A percentile compares a stretch with the other conserved stretches of the same genome.
phyloP scores from a whole-genome alignment of 2,888 invertebrate species.

The Coremacera marginata region DNA sequence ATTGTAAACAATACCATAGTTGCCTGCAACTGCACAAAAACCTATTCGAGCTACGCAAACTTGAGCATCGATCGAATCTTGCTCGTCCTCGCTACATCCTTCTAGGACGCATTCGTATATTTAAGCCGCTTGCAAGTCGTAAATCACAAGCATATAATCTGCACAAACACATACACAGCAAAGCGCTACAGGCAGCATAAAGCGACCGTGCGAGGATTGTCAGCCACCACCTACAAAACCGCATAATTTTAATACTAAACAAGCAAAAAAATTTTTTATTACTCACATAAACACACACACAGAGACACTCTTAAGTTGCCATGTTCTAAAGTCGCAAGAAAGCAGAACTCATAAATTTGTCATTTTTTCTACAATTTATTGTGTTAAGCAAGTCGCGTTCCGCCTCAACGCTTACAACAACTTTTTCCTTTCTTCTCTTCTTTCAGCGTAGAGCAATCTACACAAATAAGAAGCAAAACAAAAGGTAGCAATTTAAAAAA shows the following conservation, averaged over 20 bases:
- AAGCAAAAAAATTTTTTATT: too few species aligned
- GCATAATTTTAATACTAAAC: too few species aligned
- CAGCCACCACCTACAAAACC: too few species aligned
- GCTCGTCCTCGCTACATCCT: neutral
- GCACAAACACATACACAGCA: neutral
- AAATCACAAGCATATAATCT: conserved; percentile 11
- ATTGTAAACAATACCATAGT: neutral
- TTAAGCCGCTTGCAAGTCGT: conserved; percentile 20
- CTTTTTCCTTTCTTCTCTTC: neutral
- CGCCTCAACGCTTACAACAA: conserved; percentile 7
- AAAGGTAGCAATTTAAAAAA: too few species aligned
- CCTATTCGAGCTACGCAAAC: too few species aligned
- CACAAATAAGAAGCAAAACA: too few species aligned
- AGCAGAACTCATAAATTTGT: conserved; percentile 35
- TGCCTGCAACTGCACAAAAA: neutral
- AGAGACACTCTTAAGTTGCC: neutral
- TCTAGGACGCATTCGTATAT: conserved; percentile 8
- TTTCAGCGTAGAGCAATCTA: too few species aligned
- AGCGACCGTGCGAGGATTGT: too few species aligned
- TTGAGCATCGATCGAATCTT: neutral
- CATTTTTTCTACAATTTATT: conserved; percentile 36
- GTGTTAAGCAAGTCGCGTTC: conserved; percentile 21
- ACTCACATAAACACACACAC: too few species aligned
- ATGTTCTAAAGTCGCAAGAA: neutral
- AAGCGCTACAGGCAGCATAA: neutral